Evolutionary conservation across 2,888 invertebrate species (phyloP), one percentile per base, ranked within the genome.

Genomic region (Thymelicus lineola): DNA sequence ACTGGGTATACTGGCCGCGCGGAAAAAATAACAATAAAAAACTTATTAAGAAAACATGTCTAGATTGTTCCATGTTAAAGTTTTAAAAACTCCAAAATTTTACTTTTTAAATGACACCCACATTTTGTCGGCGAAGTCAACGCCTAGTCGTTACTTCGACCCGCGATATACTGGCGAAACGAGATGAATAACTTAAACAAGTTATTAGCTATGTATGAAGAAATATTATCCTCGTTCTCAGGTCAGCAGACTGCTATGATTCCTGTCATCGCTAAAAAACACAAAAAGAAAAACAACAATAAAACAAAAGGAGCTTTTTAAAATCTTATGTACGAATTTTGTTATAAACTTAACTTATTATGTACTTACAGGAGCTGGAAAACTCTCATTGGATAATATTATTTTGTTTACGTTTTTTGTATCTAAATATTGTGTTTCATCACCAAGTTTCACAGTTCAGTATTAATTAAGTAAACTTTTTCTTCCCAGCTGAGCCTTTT

Each of bases 1-100:
- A 87, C 36, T 79, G 79, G 4, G 77, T 73, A 72, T 79, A 79
- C 69, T 87, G 86, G 46, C 83, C 78, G 68, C 74, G 70, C 48
- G 81, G 80, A 64, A 71, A 48, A 72, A 76, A 80, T 71, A 81
- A 79, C 75, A 76, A 73, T 66, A 79, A 76, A 70, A 81, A 74
- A 74, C 77, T 76, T 72, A 85, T 66, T 71, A 81, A 66, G 72
- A 83, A 74, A 76, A 79, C 72, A 80, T 74, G 77, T n/a, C 75
- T 65, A 71, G 71, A 73, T 79, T 79, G 78, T 77, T 80, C 75
- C 69, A 65, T 66, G 28, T 67, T 76, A 48, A 15, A 67, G 62
- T 58, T 60, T 72, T 70, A 65, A 63, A 48, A 61, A 38, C 42
- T 42, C 10, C n/a, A 6, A 20, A 50, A 17, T 6, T 36, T 1